Evolutionary conservation across 2,797 vertebrate species (phyloP).

Genomic region (Sternotherus odoratus): DNA sequence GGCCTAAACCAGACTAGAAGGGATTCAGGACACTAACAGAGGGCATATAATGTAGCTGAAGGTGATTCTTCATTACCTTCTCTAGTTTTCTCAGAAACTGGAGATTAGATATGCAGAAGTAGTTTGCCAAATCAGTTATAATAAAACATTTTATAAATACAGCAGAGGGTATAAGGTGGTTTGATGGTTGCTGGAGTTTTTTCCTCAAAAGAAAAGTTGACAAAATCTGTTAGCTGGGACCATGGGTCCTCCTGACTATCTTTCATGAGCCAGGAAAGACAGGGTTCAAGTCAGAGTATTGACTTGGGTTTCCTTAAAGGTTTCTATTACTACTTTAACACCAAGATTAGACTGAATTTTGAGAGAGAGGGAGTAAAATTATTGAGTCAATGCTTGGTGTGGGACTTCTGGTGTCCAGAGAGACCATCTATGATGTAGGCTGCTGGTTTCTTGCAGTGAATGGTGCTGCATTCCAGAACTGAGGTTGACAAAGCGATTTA

Average conservation of each 20-base stretch:
- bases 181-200: neutral
- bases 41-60: neutral
- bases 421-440: conserved; percentile 66
- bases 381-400: neutral
- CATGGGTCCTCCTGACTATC: rapidly evolving
- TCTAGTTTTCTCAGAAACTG: neutral
- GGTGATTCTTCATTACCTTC: neutral
- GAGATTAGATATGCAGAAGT: neutral
- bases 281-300: rapidly evolving
- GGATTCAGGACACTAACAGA: neutral
- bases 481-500: conserved; percentile 70
- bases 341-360: neutral
- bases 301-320: neutral
- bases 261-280: neutral
- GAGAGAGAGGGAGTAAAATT: neutral
- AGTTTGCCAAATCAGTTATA: neutral
- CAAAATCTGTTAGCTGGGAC: neutral
- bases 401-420: conserved; percentile 46
- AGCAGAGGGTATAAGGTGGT: neutral
- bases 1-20: neutral
- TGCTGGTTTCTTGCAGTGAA: conserved; percentile 44
- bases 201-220: neutral
- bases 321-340: neutral
- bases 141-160: neutral
- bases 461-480: conserved; percentile 49